Base-by-base conservation (phyloP, 2,113 vertebrate species). In the Hippoglossus stenolepis region DNA sequence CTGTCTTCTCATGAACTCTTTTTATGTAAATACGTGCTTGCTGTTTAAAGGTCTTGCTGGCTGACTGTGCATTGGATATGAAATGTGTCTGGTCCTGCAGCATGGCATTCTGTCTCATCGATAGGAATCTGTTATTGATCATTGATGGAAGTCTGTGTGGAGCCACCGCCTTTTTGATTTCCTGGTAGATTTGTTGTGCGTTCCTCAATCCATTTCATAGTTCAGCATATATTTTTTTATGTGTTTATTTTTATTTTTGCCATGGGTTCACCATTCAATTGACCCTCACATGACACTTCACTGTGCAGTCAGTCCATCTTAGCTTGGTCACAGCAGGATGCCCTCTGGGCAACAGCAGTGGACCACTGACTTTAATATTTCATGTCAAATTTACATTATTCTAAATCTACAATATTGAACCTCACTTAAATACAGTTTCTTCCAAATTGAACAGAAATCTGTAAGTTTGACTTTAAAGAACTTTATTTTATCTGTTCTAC, bases 51-150 rank as follows among this genome's bases (percentile, higher is more conserved):
- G 7, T 58, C 31, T 26, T 18, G 63, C 57, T 57, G 73, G 38
- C 75, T 79, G 49, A 35, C 11, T 65, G 58, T 58, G 82, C 21
- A 21, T 26, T 63, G 65, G 58, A 56, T 77, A 38, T 84, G 24
- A 75, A 12, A 38, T 13, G 12, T 58, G n/a, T 75, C 28, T 76
- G 47, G 58, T 75, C 20, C 13, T 45, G 74, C 23, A 71, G 79
- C 69, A 66, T 75, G 75, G 38, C 47, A 5, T 73, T 56, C 53
- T 60, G 69, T 73, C 51, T n/a, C 56, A 73, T 75, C 15, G 21
- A 64, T 13, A 49, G 24, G 23, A 14, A 71, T 79, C 20, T 43
- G 17, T 65, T 45, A 2, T 9, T 28, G 7, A 59, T 67, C 45
- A 7, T 35, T 70, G 61, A 28, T 5, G 4, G 2, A 54, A 38